Percentiles rank a stretch among this genome's conserved stretches.
phyloP scores from a whole-genome alignment of 2,888 invertebrate genomes.

The Agrotis puta region DNA sequence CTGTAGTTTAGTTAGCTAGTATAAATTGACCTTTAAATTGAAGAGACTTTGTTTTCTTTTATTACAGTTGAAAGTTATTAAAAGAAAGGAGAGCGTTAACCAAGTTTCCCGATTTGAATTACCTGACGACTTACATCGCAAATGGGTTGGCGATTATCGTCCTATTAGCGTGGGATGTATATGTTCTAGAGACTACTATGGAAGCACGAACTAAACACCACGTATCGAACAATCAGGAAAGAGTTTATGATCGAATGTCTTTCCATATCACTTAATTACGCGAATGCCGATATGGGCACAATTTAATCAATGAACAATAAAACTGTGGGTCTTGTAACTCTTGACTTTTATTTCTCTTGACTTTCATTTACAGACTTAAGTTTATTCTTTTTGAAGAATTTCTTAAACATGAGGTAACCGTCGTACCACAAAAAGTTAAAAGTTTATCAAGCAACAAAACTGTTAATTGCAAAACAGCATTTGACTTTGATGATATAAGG shows the following conservation, averaged over 20 bases:
- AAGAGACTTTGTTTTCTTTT: slow-evolving; percentile 5
- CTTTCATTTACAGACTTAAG: too few relatives aligned
- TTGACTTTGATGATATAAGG: too few relatives aligned
- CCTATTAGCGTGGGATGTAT: slow-evolving; percentile 80
- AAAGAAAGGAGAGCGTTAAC: slow-evolving; percentile 59
- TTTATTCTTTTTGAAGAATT: too few relatives aligned
- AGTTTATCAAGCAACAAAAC: too few relatives aligned
- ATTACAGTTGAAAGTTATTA: slow-evolving; percentile 81
- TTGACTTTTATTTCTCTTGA: slow-evolving; percentile 29
- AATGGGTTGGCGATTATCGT: slow-evolving; percentile 75
- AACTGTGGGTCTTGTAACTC: slow-evolving; percentile 21
- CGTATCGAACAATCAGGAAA: slow-evolving; percentile 20
- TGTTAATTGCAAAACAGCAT: too few relatives aligned
- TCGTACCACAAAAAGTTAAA: too few relatives aligned
- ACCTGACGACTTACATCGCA: slow-evolving; percentile 72
- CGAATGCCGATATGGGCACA: slow-evolving; percentile 18
- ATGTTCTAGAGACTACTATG: slow-evolving; percentile 73
- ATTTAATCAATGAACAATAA: slow-evolving; percentile 39
- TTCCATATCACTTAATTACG: slow-evolving; percentile 49
- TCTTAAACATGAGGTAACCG: too few relatives aligned
- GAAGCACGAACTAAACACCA: slow-evolving; percentile 31
- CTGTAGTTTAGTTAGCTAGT: neutral
- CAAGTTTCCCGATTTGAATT: slow-evolving; percentile 61
- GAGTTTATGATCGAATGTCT: slow-evolving; percentile 24
- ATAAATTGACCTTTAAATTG: neutral